Conservation (phyloP, 1,140 invertebrate genomes). For the Drosophila erecta region DNA sequence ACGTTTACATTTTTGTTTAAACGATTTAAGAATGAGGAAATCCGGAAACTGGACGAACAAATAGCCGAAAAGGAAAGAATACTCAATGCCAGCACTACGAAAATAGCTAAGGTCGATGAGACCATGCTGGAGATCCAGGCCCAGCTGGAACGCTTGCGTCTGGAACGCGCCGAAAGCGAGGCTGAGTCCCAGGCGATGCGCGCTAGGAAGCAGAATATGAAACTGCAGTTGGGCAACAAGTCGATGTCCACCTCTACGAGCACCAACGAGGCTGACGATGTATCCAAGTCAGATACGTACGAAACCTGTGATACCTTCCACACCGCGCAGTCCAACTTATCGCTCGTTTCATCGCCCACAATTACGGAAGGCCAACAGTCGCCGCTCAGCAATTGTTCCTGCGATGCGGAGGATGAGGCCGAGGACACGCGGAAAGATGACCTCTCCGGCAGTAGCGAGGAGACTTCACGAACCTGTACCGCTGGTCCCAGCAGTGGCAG, state of each 20-base stretch:
- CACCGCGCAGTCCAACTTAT: constrained; percentile 88
- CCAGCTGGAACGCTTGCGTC: constrained; percentile 86
- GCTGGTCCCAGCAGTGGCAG: constrained; percentile 59
- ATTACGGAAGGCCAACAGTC: constrained; percentile 76
- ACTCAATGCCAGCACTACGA: constrained; percentile 83
- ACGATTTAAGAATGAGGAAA: constrained; percentile 77
- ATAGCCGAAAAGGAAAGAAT: constrained; percentile 78
- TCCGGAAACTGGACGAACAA: constrained; percentile 75
- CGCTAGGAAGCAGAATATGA: constrained; percentile 84
- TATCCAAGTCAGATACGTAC: constrained; percentile 85
- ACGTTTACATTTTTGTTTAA: too few species aligned
- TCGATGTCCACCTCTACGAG: constrained; percentile 57
- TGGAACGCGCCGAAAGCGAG: constrained; percentile 85
- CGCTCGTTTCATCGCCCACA: constrained; percentile 70
- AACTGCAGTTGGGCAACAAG: constrained; percentile 61
- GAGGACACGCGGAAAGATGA: constrained; percentile 73
- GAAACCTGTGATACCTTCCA: constrained; percentile 90
- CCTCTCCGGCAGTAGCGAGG: constrained; percentile 67
- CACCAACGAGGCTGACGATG: constrained; percentile 67
- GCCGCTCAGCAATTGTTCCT: constrained; percentile 67
- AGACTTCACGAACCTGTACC: constrained; percentile 66
- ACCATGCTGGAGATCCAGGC: constrained; percentile 88
- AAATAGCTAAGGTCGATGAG: constrained; percentile 84
- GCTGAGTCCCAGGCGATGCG: constrained; percentile 76
- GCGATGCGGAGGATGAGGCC: constrained; percentile 74